These are phyloP conservation scores for Osmoderma eremita DNA, from an alignment of 2,888 invertebrate species.

Conservation along the genomic window DNA sequence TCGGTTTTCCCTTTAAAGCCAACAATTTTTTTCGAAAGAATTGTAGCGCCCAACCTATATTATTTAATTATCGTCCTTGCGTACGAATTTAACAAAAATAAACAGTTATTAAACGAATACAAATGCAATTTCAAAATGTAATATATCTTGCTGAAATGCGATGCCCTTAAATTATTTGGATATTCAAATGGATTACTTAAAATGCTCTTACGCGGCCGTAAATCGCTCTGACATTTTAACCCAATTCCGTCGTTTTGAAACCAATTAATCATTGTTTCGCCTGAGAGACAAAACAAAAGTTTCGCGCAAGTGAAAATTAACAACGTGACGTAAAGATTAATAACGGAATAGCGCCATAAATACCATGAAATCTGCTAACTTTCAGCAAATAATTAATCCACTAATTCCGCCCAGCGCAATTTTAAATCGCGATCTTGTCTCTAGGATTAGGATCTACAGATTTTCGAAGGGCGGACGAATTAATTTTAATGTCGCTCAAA, in stretches of 20 bases:
- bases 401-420: constrained; percentile 1
- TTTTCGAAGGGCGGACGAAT: too few relatives aligned
- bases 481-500: too few relatives aligned
- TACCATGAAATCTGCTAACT: constrained; percentile 9
- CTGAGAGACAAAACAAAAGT: constrained; percentile 22
- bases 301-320: constrained; percentile 29
- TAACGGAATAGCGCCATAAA: constrained; percentile 21
- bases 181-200: background rate
- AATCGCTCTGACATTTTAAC: background rate
- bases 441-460: too few relatives aligned
- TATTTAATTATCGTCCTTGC: too few relatives aligned
- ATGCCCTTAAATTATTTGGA: background rate
- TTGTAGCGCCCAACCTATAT: too few relatives aligned
- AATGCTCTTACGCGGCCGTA: too few relatives aligned
- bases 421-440: constrained; percentile 7
- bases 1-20: too few relatives aligned
- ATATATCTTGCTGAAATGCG: too few relatives aligned
- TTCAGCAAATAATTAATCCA: constrained; percentile 20
- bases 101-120: too few relatives aligned
- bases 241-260: background rate
- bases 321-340: constrained; percentile 27
- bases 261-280: constrained; percentile 29
- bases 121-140: too few relatives aligned
- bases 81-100: too few relatives aligned
- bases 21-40: too few relatives aligned